Percentiles rank a stretch among this genome's conserved stretches.
Evolutionary conservation across 2,113 vertebrate genomes (phyloP).

Genomic region (Blennius ocellaris): DNA sequence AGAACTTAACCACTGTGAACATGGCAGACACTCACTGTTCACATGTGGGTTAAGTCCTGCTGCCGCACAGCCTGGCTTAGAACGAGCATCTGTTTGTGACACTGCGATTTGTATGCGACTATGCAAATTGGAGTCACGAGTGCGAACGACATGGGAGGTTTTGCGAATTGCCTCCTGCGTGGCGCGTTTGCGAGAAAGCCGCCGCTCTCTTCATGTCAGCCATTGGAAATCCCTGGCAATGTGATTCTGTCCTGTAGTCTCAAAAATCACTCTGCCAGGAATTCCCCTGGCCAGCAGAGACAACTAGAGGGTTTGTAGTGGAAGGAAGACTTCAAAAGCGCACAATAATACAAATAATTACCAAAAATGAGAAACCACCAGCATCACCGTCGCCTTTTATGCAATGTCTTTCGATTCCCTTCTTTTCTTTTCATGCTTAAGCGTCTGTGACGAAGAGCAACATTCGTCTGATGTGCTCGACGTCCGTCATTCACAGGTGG

Average conservation of each 20-base stretch:
- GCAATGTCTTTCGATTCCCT: neutral
- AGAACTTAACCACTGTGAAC: slow-evolving; percentile 99
- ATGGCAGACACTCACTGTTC: slow-evolving; percentile 85
- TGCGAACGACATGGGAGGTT: slow-evolving; percentile 32
- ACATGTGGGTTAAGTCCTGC: slow-evolving; percentile 92
- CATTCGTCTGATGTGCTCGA: neutral
- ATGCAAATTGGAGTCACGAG: slow-evolving; percentile 43
- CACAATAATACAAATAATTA: neutral
- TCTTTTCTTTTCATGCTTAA: too few species aligned
- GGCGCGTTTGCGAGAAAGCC: slow-evolving; percentile 13
- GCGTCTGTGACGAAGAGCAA: too few species aligned
- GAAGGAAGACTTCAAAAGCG: slow-evolving; percentile 17
- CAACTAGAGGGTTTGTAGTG: slow-evolving; percentile 14
- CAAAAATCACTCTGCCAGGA: slow-evolving; percentile 97
- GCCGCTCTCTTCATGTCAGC: slow-evolving; percentile 81
- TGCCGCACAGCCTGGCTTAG: slow-evolving; percentile 70
- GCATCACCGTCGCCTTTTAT: neutral
- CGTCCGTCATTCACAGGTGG: slow-evolving; percentile 42
- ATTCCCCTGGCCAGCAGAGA: slow-evolving; percentile 90
- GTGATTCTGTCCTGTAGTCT: slow-evolving; percentile 90
- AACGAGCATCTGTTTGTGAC: slow-evolving; percentile 14
- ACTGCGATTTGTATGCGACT: slow-evolving; percentile 18
- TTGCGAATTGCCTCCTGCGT: slow-evolving; percentile 7
- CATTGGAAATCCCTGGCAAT: slow-evolving; percentile 99
- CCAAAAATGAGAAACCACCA: neutral